Conservation (phyloP, 2,113 vertebrate genomes). For the Montifringilla adamsi region DNA sequence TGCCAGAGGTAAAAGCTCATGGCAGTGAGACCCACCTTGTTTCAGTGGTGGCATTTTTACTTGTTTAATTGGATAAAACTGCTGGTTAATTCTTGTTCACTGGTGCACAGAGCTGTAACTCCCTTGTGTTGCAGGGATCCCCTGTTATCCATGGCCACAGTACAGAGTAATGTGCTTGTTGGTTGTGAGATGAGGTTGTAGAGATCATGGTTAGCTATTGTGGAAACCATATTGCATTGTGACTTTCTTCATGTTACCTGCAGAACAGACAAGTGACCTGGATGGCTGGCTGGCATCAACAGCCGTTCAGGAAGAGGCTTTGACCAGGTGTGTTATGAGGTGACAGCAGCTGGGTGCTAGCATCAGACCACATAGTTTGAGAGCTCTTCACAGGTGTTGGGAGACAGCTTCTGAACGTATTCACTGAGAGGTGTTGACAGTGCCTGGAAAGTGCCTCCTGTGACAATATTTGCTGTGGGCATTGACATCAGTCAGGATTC, state of each 20-base stretch:
- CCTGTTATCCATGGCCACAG: background rate
- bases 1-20: background rate
- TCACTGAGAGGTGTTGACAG: background rate
- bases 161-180: background rate
- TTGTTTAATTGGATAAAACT: background rate
- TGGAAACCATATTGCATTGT: background rate
- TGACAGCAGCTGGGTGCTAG: background rate
- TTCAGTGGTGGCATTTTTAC: background rate
- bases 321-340: background rate
- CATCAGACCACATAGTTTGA: background rate
- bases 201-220: background rate
- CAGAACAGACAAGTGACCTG: background rate
- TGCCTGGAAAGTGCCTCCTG: background rate
- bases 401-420: background rate
- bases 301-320: background rate
- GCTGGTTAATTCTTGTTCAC: background rate
- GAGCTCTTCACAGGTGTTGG: background rate
- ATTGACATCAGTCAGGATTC: background rate
- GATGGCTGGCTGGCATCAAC: background rate
- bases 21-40: background rate
- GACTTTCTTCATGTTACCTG: background rate
- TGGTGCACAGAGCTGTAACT: background rate
- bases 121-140: background rate
- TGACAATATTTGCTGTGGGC: background rate
- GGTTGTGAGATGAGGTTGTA: background rate